Evolutionary conservation across 2,888 invertebrate genomes (phyloP).

Genomic region (Scaeva pyrastri): DNA sequence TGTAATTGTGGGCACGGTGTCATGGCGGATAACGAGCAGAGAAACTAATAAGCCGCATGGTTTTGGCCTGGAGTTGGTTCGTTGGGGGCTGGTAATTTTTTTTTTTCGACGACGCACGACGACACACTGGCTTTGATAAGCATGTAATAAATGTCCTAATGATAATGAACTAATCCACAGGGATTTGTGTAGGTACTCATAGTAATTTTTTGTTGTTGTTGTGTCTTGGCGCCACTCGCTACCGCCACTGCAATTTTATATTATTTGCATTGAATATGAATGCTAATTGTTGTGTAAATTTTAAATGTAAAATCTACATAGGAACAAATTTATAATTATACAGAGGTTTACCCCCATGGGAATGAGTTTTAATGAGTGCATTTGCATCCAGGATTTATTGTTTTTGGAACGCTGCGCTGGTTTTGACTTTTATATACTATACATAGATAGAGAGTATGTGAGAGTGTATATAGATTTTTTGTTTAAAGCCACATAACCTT

Average conservation of each 20-base stretch:
- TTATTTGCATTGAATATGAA: slow-evolving; percentile 47
- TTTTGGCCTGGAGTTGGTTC: neutral
- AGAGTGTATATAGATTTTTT: too few relatives aligned
- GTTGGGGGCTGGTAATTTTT: slow-evolving; percentile 12
- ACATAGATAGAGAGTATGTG: too few relatives aligned
- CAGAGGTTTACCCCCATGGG: slow-evolving; percentile 14
- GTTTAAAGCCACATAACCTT: slow-evolving; percentile 17
- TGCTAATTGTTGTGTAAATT: slow-evolving; percentile 61
- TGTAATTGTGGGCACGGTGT: slow-evolving; percentile 43
- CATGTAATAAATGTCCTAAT: slow-evolving; percentile 61
- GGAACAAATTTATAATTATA: slow-evolving; percentile 45
- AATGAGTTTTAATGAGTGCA: slow-evolving; percentile 33
- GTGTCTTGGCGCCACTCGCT: too few relatives aligned
- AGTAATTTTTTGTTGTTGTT: neutral
- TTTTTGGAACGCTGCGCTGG: neutral
- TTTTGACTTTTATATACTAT: slow-evolving; percentile 37
- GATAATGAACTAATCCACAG: slow-evolving; percentile 61
- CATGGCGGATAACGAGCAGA: slow-evolving; percentile 45
- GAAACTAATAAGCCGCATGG: slow-evolving; percentile 53
- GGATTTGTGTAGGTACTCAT: slow-evolving; percentile 52
- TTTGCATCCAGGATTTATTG: too few relatives aligned
- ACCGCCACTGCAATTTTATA: slow-evolving; percentile 15
- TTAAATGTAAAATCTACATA: slow-evolving; percentile 51
- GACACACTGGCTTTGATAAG: slow-evolving; percentile 42
- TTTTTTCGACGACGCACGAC: neutral